These are phyloP conservation scores for Tympanuchus pallidicinctus DNA, from an alignment of 2,113 vertebrate genomes.

Conservation along the genomic window DNA sequence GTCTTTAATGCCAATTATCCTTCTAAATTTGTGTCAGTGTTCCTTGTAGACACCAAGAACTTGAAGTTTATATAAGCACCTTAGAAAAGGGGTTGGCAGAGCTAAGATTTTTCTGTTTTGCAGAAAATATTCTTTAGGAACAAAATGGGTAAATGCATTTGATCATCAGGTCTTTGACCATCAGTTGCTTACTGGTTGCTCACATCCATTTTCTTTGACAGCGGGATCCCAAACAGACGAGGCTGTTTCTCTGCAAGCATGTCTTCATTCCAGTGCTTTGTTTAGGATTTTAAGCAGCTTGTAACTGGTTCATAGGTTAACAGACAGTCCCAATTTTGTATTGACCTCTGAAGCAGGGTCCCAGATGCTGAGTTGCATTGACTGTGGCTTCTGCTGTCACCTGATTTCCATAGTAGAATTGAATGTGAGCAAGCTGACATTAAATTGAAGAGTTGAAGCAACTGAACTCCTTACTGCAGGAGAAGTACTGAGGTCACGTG, in stretches of 20 bases:
- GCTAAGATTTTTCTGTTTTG: neutral
- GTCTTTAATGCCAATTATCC: neutral
- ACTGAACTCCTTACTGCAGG: neutral
- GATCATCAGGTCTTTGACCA: neutral
- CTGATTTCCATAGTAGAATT: accelerated
- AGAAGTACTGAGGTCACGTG: neutral
- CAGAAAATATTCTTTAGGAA: neutral
- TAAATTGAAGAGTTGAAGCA: neutral
- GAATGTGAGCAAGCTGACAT: neutral
- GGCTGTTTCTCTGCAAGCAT: neutral
- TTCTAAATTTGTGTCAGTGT: neutral
- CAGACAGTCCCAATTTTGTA: neutral
- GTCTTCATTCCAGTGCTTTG: neutral
- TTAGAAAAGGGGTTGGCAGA: neutral
- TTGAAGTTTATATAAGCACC: neutral
- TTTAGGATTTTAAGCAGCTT: neutral
- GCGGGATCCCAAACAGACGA: neutral
- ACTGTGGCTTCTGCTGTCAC: neutral
- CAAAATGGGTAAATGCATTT: neutral
- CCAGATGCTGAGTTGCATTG: neutral
- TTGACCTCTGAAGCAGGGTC: neutral
- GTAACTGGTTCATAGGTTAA: neutral
- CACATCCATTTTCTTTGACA: neutral
- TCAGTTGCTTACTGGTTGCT: neutral
- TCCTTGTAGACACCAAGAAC: neutral